A percentile compares a stretch with the other conserved stretches of the same genome.
phyloP scores from a whole-genome alignment of 30 jellyfish, hydroid and myxozoan genomes.

The Catostylus mosaicus region DNA sequence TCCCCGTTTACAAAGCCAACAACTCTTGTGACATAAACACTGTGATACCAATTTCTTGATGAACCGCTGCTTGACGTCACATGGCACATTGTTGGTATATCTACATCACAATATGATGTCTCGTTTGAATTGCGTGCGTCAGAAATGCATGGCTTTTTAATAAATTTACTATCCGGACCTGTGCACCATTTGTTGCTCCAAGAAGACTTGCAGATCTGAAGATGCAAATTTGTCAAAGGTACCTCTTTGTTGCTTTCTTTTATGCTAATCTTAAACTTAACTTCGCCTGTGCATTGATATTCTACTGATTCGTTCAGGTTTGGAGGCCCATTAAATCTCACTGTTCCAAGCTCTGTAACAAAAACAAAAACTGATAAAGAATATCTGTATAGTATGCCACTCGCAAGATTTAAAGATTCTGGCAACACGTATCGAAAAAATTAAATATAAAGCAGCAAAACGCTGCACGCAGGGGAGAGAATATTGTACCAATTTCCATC shows the following conservation, averaged over 20 bases:
- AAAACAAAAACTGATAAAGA: too few species aligned
- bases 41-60: conserved; percentile 14
- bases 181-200: conserved; percentile 46
- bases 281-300: conserved; percentile 31
- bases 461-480: too few species aligned
- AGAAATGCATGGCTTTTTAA: conserved; percentile 2
- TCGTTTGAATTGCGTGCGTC: neutral
- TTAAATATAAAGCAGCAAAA: too few species aligned
- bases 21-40: neutral
- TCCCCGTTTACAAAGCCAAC: conserved; percentile 6
- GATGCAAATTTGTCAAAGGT: conserved; percentile 1
- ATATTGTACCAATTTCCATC: too few species aligned
- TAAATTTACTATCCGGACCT: neutral
- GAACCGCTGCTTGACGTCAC: neutral
- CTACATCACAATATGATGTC: neutral
- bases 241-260: neutral
- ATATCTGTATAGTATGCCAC: too few species aligned
- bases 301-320: neutral
- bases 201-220: conserved; percentile 46
- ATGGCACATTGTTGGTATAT: conserved; percentile 15
- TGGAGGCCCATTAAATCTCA: neutral
- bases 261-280: conserved; percentile 7
- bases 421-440: too few species aligned
- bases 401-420: too few species aligned
- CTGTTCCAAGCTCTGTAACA: neutral